Evolutionary conservation across 2,888 invertebrate species (phyloP), one percentile per base, ranked within the genome.

Genomic region (Oxystoma pomonae): DNA sequence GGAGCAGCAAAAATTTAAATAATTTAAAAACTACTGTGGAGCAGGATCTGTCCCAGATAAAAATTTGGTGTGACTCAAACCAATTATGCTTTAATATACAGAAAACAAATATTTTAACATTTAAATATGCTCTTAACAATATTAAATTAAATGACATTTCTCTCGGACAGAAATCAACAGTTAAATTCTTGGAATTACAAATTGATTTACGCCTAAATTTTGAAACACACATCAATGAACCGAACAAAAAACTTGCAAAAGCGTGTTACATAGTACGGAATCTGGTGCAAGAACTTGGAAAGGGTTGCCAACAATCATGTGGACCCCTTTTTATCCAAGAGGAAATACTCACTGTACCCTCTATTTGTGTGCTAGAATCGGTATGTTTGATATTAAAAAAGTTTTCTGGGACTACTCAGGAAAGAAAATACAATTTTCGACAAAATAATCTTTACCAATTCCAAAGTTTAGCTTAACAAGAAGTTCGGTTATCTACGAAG

Each of bases 331-430:
- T 53, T 53, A 55, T 22, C 52, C 52, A 21, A 2, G 61, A 61
- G 61, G 52, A 52, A 59, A 63, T 65, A 61, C 61, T 63, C 57
- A 58, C 62, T 58, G 20, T 58, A 17, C 20, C 20, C 19, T 53
- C 22, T 55, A 57, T 60, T 19, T 62, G 3, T 21, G 21, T 20
- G 12, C 35, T 35, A 7, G 35, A 35, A 35, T 35, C 35, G 35
- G 35, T 35, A 7, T 35, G 35, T 12, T 12, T 35, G 5, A 35
- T 35, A 7, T 35, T 35, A 3, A 35, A 35, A 35, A 35, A 35
- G 12, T 35, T 35, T 3, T 35, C 35, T 35, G 35, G 35, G 5
- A 35, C 35, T 7, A 35, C 12, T 7, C 35, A 35, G 12, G 35
- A 35, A 35, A 35, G 35, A 35, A 35, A 35, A 3, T 35, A 35